Percentiles rank a stretch among this genome's conserved stretches.
These are phyloP conservation scores for Moxostoma hubbsi DNA, from an alignment of 2,797 vertebrate genomes.

Conservation along the genomic window DNA sequence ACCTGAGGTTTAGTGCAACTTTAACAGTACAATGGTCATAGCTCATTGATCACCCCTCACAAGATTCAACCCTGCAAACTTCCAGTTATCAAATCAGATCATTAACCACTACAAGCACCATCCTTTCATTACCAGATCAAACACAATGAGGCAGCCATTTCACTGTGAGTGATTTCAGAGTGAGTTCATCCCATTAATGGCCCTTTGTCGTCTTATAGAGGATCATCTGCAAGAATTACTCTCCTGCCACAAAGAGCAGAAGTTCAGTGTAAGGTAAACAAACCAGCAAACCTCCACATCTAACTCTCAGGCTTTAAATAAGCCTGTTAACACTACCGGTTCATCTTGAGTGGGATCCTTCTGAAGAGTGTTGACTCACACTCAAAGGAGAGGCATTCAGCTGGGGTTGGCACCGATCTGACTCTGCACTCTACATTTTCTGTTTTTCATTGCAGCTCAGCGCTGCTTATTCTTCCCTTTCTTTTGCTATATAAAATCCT, in stretches of 20 bases:
- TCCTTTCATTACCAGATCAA: not conserved
- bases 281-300: slow-evolving; percentile 10
- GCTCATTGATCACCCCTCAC: no score
- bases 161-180: no score
- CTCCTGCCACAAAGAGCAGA: not conserved
- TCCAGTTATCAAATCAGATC: no score
- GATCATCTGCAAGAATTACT: not conserved
- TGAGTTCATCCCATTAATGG: not conserved
- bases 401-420: slow-evolving; percentile 23
- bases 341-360: slow-evolving; percentile 30
- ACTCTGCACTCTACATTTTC: not conserved
- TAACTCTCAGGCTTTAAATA: not conserved
- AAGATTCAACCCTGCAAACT: no score
- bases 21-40: no score
- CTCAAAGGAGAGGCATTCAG: slow-evolving; percentile 42
- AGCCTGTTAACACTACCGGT: slow-evolving; percentile 20
- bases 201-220: not conserved
- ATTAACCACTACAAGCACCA: no score
- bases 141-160: not conserved
- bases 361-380: slow-evolving; percentile 39
- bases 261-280: slow-evolving; percentile 15
- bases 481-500: slow-evolving; percentile 8
- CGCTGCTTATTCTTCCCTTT: not conserved
- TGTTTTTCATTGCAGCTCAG: not conserved
- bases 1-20: no score